Base-by-base conservation (phyloP, 2,113 vertebrate species). In the Turdus rufiventris region DNA sequence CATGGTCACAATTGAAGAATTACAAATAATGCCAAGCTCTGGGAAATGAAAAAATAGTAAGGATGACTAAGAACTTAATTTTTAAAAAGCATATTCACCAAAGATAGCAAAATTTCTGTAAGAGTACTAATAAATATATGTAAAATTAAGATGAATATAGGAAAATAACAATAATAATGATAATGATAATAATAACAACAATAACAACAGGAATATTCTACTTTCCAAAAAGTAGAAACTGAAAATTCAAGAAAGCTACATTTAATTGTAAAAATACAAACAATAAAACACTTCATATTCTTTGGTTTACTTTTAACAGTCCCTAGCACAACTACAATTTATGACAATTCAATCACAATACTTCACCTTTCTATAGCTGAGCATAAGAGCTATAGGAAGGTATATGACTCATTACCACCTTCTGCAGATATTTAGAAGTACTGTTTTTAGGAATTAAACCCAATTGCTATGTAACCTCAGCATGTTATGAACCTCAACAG, bases 61-160 rank as follows among this genome's bases (percentile, higher is more conserved):
- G 12, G 15, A 70, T 11, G 21, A 45, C 10, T 40, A 29, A 40
- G 16, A 47, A 73, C 1, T n/a, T 60, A 17, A 8, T 38, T 94
- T 85, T 85, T 43, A 6, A 70, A 56, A 87, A n/a, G 20, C 3
- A 8, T 5, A 6, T 9, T 43, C 25, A 48, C 14, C 20, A 24
- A 36, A 66, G 13, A 12, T 0, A 67, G 23, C 7, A 72, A 26
- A 63, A n/a, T 17, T 45, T 36, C 1, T 3, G 0, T 17, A 4
- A 14, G 43, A 54, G 25, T 43, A 38, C 5, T 38, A 47, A 65
- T 23, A 73, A 48, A 65, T 36, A 6, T 23, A 42, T 10, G 4
- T 31, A 60, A 72, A 54, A 25, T 18, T 53, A 65, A 29, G 20
- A 66, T 6, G 4, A 48, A 57, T 40, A 48, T 18, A n/a, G 9